These are phyloP conservation scores for Epicauta chinensis DNA, from an alignment of 1,140 invertebrate species.

Conservation along the genomic window DNA sequence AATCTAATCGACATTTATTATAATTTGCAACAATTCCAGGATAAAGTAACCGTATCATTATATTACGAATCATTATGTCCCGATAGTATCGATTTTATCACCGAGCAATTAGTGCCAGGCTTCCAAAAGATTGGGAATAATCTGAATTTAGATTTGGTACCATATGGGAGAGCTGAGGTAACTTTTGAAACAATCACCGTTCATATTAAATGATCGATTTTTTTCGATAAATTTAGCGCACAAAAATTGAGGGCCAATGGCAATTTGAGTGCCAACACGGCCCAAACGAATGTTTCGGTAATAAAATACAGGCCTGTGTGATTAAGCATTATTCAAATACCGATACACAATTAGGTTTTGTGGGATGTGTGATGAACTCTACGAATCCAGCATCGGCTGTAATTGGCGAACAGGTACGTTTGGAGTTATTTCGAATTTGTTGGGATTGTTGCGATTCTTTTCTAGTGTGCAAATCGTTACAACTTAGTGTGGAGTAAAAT, in stretches of 20 bases:
- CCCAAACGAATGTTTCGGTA: constrained; percentile 52
- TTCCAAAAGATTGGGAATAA: constrained; percentile 9
- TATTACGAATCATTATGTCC: constrained; percentile 46
- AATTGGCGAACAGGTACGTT: neutral
- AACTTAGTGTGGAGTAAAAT: neutral
- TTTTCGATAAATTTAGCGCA: too few relatives aligned
- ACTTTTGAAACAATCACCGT: too few relatives aligned
- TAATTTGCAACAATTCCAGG: too few relatives aligned
- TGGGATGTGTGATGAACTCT: neutral
- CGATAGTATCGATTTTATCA: constrained; percentile 42
- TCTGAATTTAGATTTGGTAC: constrained; percentile 13
- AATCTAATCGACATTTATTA: too few relatives aligned
- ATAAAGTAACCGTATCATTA: too few relatives aligned
- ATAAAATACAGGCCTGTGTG: constrained; percentile 55
- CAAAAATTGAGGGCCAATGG: too few relatives aligned
- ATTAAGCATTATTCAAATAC: constrained; percentile 36
- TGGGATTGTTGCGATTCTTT: neutral
- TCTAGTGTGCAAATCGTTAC: neutral
- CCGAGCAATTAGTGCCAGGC: constrained; percentile 31
- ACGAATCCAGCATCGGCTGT: neutral
- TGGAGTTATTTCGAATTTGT: too few relatives aligned
- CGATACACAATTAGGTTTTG: constrained; percentile 2
- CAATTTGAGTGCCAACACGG: constrained; percentile 61
- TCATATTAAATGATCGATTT: too few relatives aligned
- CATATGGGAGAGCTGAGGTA: constrained; percentile 2